Evolutionary conservation across 2,888 invertebrate genomes (phyloP).

Genomic region (Cataglyphis cursor): DNA sequence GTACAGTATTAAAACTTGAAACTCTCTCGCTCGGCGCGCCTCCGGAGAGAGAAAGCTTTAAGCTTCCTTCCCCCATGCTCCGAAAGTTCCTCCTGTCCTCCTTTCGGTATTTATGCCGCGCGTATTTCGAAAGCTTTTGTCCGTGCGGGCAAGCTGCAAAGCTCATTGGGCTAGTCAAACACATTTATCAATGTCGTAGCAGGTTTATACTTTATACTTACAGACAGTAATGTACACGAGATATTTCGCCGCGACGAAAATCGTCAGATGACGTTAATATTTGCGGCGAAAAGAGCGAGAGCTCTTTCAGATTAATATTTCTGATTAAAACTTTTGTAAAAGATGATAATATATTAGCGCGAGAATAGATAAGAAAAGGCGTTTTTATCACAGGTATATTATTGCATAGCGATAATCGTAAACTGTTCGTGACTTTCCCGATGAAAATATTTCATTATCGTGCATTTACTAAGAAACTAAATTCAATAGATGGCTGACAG

Average conservation of each 20-base stretch:
- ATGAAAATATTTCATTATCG: not conserved
- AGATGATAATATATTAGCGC: not conserved
- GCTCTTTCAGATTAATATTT: not conserved
- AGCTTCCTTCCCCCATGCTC: slow-evolving; percentile 49
- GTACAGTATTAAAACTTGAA: slow-evolving; percentile 76
- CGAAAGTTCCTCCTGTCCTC: slow-evolving; percentile 70
- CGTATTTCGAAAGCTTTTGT: slow-evolving; percentile 74
- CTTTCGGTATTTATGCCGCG: slow-evolving; percentile 73
- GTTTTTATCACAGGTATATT: not conserved
- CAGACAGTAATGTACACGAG: slow-evolving; percentile 39
- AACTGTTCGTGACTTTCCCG: not conserved
- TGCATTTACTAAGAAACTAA: slow-evolving; percentile 61
- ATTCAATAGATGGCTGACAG: not conserved
- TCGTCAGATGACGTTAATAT: slow-evolving; percentile 9
- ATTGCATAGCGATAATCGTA: not conserved
- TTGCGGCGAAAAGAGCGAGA: not conserved
- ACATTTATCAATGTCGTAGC: slow-evolving; percentile 65
- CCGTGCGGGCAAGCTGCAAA: slow-evolving; percentile 62
- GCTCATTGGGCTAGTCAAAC: slow-evolving; percentile 74
- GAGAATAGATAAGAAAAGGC: not conserved
- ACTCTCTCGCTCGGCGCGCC: slow-evolving; percentile 53
- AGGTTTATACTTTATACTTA: slow-evolving; percentile 45
- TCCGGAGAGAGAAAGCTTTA: slow-evolving; percentile 59
- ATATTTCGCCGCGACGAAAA: slow-evolving; percentile 18
- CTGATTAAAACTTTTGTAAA: not conserved